phyloP scores from a whole-genome alignment of 2,113 vertebrate genomes.

The Vidua chalybeata region DNA sequence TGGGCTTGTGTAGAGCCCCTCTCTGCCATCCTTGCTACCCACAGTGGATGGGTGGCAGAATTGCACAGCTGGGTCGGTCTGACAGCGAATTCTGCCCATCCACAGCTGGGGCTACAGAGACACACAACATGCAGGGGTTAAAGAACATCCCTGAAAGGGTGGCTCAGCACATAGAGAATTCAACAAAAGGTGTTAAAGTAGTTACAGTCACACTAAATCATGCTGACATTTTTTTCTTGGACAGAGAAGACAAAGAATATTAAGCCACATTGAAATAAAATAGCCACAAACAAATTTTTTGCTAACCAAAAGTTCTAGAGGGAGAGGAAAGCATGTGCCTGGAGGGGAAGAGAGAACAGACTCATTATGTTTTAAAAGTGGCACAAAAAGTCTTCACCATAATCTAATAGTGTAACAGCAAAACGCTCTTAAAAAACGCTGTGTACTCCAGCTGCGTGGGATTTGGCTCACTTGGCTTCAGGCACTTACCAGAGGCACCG shows the following conservation, averaged over 20 bases:
- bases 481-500: not conserved
- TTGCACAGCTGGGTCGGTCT: fast-evolving
- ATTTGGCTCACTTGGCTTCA: fast-evolving
- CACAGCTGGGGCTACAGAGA: fast-evolving
- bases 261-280: not conserved
- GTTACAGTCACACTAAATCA: not conserved
- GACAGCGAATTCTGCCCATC: not conserved
- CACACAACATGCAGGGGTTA: fast-evolving
- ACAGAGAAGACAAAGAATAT: not conserved
- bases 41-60: not conserved
- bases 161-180: not conserved
- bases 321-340: not conserved
- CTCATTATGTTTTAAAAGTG: not conserved
- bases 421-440: not conserved
- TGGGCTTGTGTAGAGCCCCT: not conserved
- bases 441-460: too few relatives aligned
- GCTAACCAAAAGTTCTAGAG: not conserved
- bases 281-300: not conserved
- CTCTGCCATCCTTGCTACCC: not conserved
- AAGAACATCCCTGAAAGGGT: not conserved
- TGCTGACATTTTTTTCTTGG: not conserved
- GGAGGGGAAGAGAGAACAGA: not conserved
- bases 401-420: not conserved
- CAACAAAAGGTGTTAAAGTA: not conserved
- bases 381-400: not conserved